These are phyloP conservation scores for Salvelinus alpinus DNA, from an alignment of 2,113 vertebrate species.

Conservation along the genomic window DNA sequence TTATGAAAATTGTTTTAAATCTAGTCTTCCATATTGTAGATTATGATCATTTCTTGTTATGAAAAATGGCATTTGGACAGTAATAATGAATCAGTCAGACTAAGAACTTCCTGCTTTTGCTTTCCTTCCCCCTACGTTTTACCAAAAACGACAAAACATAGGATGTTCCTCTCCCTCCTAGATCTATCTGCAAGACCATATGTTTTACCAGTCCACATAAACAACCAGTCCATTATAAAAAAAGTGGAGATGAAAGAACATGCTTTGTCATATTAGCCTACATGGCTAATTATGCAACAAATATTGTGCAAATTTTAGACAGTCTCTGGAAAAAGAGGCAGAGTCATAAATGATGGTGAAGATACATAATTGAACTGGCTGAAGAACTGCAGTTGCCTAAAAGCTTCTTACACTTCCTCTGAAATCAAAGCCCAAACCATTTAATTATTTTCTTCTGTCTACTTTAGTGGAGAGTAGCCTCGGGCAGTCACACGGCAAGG, in stretches of 20 bases:
- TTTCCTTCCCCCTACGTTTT: background rate
- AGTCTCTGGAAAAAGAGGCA: conserved; percentile 30
- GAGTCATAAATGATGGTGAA: conserved; percentile 31
- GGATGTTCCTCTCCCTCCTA: background rate
- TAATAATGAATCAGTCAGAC: conserved; percentile 17
- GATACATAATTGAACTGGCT: conserved; percentile 46
- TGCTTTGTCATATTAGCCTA: background rate
- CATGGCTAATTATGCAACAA: background rate
- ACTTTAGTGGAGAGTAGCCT: conserved; percentile 38
- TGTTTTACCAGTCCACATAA: background rate
- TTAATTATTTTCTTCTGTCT: conserved; percentile 52
- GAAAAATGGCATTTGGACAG: background rate
- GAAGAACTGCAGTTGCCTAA: conserved; percentile 37
- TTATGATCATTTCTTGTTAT: conserved; percentile 29
- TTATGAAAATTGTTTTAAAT: conserved; percentile 48
- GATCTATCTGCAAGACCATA: background rate
- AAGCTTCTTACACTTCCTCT: conserved; percentile 53
- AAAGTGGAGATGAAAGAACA: background rate
- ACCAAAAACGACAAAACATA: background rate
- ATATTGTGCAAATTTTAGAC: background rate
- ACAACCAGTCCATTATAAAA: background rate
- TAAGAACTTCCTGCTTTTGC: background rate
- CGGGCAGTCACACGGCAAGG: conserved; percentile 13
- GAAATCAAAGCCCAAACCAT: conserved; percentile 42
- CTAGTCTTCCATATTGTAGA: conserved; percentile 21